phyloP scores from a whole-genome alignment of 2,113 vertebrate genomes.

The Gadus chalcogrammus region DNA sequence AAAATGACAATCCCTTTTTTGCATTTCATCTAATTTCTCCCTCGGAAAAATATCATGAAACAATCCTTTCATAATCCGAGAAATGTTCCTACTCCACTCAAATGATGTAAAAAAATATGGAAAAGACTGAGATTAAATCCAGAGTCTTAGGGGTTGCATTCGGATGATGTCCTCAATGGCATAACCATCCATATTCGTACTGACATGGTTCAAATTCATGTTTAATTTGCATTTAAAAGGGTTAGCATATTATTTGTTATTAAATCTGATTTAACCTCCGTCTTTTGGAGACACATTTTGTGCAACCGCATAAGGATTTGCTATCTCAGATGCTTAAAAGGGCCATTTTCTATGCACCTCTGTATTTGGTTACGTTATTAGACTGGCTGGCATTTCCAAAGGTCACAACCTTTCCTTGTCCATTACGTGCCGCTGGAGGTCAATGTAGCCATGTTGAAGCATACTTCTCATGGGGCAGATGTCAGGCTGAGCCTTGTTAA shows the following conservation, averaged over 20 bases:
- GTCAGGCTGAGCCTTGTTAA: slow-evolving; percentile 51
- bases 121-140: slow-evolving; percentile 51
- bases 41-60: slow-evolving; percentile 44
- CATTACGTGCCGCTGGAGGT: slow-evolving; percentile 56
- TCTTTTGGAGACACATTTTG: neutral
- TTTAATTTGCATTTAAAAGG: slow-evolving; percentile 6
- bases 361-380: slow-evolving; percentile 65
- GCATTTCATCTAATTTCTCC: slow-evolving; percentile 40
- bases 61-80: slow-evolving; percentile 50
- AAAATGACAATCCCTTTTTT: slow-evolving; percentile 40
- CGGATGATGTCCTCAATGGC: slow-evolving; percentile 48
- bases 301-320: slow-evolving; percentile 15
- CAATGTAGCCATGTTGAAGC: slow-evolving; percentile 61
- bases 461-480: slow-evolving; percentile 51
- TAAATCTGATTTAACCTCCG: no score
- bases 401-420: slow-evolving; percentile 73
- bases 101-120: slow-evolving; percentile 33
- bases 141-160: slow-evolving; percentile 33
- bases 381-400: slow-evolving; percentile 75
- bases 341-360: slow-evolving; percentile 68
- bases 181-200: slow-evolving; percentile 8
- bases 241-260: slow-evolving; percentile 15
- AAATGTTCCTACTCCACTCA: slow-evolving; percentile 46
- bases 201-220: slow-evolving; percentile 24
- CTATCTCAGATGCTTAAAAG: slow-evolving; percentile 44